Conservation (phyloP, 1,140 invertebrate species). For the Cotesia typhae region DNA sequence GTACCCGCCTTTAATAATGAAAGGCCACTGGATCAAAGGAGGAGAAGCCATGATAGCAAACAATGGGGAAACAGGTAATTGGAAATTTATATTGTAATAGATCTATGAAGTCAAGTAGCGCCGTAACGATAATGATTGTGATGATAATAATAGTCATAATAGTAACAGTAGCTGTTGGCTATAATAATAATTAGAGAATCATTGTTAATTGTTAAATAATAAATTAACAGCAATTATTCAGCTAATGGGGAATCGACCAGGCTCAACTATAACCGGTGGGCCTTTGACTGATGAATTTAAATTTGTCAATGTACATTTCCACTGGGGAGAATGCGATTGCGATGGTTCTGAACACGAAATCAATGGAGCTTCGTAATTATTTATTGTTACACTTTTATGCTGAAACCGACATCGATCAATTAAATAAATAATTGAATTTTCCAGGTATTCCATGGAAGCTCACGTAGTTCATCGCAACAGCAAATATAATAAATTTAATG, state of each 20-base stretch:
- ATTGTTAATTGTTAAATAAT: constrained; percentile 9
- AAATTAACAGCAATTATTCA: constrained; percentile 38
- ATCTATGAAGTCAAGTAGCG: not conserved
- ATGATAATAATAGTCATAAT: too few species aligned
- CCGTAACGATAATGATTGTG: too few species aligned
- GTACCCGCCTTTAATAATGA: constrained; percentile 45
- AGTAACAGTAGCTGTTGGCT: not conserved
- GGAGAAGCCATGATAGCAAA: constrained; percentile 38
- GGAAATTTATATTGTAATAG: not conserved
- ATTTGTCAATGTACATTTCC: constrained; percentile 82
- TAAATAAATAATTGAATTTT: not conserved
- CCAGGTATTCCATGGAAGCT: constrained; percentile 76
- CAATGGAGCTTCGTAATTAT: constrained; percentile 64
- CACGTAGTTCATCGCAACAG: constrained; percentile 83
- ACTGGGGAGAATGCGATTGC: constrained; percentile 81
- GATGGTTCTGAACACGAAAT: constrained; percentile 85
- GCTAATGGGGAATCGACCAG: constrained; percentile 46
- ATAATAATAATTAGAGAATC: constrained; percentile 1
- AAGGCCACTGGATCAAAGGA: constrained; percentile 43
- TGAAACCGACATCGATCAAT: constrained; percentile 10
- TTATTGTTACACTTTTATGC: constrained; percentile 1
- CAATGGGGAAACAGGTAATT: constrained; percentile 13
- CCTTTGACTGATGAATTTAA: constrained; percentile 74
- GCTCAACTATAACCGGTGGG: constrained; percentile 64
- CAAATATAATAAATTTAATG: constrained; percentile 74